Base-by-base conservation (phyloP, 2,113 vertebrate genomes). In the Trichomycterus rosablanca region DNA sequence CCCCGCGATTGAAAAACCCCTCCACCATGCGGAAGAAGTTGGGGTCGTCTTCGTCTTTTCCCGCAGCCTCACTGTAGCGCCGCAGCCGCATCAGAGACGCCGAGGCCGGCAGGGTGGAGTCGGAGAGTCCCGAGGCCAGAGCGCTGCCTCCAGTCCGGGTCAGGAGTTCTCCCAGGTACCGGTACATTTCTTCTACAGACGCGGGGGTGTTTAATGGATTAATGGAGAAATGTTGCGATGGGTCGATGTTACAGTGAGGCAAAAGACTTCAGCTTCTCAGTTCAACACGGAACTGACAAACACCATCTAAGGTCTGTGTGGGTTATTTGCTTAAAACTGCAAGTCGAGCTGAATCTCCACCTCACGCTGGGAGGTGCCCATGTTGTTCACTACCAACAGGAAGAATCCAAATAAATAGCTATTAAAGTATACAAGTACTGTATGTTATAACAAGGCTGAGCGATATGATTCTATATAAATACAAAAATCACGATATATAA, bases 1-100 rank as follows among this genome's bases (percentile, higher is more conserved):
- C 92, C 4, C 95, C 93, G 0, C 88, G 87, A 74, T 97, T 92
- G 74, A 97, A 97, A 83, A 97, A 97, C 35, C 93, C 93, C 81
- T 97, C 94, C 73, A 97, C 95, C 95, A 96, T 96, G 74, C 82
- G 86, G 82, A 96, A 96, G 84, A 97, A 96, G 89, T 96, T 95
- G 1, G 94, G 94, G 80, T 97, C 91, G 63, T 91, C 91, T 2
- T 77, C 70, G 22, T 61, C 70, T 12, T 80, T 84, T 52, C 35
- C 67, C 8, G 76, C 86, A 61, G 86, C 89, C 67, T 92, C 86
- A 73, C 89, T 93, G 85, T 94, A 95, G 73, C 76, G 81, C 19
- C 90, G 90, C 62, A 74, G 46, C 54, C 80, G 76, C 76, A 74
- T 67, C 26, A 79, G 44, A 2, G 50, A 72, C 9, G 67, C 66